Conservation (phyloP, 1,140 invertebrate species). For the Dinoponera quadriceps region DNA sequence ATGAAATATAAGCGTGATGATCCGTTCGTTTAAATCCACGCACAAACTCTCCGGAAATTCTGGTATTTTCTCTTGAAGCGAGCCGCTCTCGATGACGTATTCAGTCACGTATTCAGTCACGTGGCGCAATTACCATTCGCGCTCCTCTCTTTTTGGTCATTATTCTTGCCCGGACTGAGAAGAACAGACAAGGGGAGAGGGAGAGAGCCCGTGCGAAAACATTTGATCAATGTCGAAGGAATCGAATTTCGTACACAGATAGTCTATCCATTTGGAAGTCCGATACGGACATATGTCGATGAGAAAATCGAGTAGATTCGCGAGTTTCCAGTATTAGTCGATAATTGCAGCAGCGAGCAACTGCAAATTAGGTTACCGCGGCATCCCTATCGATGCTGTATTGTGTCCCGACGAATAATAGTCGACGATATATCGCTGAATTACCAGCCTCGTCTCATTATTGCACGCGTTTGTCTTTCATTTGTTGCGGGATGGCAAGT, state of each 20-base stretch:
- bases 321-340: constrained; percentile 17
- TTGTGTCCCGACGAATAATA: constrained; percentile 14
- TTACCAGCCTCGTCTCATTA: constrained; percentile 8
- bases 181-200: background rate
- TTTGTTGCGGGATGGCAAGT: background rate
- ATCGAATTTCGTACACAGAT: background rate
- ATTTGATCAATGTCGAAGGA: background rate
- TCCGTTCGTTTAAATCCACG: background rate
- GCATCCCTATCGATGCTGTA: background rate
- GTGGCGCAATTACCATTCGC: background rate
- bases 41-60: background rate
- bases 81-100: background rate
- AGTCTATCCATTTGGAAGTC: background rate
- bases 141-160: background rate
- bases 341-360: constrained; percentile 2
- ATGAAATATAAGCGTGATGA: background rate
- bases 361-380: constrained; percentile 36
- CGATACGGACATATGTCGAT: background rate
- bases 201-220: background rate
- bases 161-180: background rate
- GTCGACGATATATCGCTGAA: constrained; percentile 16
- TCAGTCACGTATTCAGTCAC: too few species aligned
- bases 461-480: background rate
- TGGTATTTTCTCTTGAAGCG: constrained; percentile 6
- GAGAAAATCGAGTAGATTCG: background rate